Conservation (phyloP, 2,113 vertebrate genomes). For the Micronycteris hirsuta region DNA sequence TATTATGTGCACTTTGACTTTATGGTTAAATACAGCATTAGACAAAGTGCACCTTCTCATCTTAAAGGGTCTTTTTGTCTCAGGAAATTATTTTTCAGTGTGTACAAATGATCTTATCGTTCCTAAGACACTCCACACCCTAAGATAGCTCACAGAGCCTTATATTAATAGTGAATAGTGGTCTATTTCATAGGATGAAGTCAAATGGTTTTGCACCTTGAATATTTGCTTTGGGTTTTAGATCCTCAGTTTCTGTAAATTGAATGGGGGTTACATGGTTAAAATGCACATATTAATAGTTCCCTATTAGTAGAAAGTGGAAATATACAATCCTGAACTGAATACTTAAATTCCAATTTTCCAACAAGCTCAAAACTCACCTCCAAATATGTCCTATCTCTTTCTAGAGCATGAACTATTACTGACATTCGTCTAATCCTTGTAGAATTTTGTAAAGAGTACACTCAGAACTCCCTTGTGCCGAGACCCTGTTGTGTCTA, state of each 20-base stretch:
- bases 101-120: not conserved
- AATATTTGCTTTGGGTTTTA: constrained; percentile 31
- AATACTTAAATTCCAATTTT: not conserved
- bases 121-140: not conserved
- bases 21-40: not conserved
- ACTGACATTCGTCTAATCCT: constrained; percentile 35
- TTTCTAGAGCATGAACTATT: constrained; percentile 4
- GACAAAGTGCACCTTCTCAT: not conserved
- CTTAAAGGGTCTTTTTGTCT: not conserved
- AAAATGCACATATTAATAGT: constrained; percentile 16
- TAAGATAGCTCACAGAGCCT: not conserved
- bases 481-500: constrained; percentile 72
- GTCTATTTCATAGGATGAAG: not conserved
- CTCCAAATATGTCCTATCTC: not conserved
- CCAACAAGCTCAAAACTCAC: not conserved
- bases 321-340: not conserved
- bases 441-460: constrained; percentile 66
- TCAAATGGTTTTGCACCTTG: not conserved
- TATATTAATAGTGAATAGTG: not conserved
- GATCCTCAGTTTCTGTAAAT: constrained; percentile 23
- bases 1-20: constrained; percentile 23
- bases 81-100: constrained; percentile 18
- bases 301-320: not conserved
- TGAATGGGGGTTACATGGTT: constrained; percentile 65
- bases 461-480: constrained; percentile 78